Percentiles rank a stretch among this genome's conserved stretches.
Evolutionary conservation across 2,797 vertebrate species (phyloP).

Genomic region (Anniella stebbinsi): DNA sequence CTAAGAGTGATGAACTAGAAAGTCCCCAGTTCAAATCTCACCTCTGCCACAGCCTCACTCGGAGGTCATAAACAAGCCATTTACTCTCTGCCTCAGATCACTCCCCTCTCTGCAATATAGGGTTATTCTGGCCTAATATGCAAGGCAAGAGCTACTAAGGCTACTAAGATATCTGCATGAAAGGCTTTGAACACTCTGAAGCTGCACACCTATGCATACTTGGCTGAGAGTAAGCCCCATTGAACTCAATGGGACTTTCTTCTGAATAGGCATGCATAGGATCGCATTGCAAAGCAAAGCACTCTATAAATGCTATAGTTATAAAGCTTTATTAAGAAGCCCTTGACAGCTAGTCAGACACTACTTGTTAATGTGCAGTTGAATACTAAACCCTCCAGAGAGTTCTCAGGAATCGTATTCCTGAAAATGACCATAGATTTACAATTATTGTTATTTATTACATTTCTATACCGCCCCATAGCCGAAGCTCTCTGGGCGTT

Average conservation of each 20-base stretch:
- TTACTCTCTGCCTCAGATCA: background rate
- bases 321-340: slow-evolving; percentile 8
- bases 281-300: slow-evolving; percentile 2
- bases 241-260: background rate
- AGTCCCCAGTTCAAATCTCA: background rate
- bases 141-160: background rate
- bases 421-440: slow-evolving; percentile 43
- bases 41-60: background rate
- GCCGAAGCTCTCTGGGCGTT: too few species aligned
- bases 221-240: background rate
- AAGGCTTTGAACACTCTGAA: background rate
- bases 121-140: background rate
- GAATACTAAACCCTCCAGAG: slow-evolving; percentile 53
- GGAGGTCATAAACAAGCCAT: background rate
- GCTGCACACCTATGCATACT: background rate
- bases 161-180: background rate
- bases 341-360: slow-evolving; percentile 12
- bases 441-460: too few species aligned
- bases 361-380: slow-evolving; percentile 46
- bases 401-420: slow-evolving; percentile 52
- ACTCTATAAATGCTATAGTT: background rate
- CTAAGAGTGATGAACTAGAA: background rate
- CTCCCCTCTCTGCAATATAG: background rate
- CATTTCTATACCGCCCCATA: too few species aligned
- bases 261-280: background rate